Evolutionary conservation across 2,797 vertebrate species (phyloP).

Genomic region (Rhinoraja longicauda): DNA sequence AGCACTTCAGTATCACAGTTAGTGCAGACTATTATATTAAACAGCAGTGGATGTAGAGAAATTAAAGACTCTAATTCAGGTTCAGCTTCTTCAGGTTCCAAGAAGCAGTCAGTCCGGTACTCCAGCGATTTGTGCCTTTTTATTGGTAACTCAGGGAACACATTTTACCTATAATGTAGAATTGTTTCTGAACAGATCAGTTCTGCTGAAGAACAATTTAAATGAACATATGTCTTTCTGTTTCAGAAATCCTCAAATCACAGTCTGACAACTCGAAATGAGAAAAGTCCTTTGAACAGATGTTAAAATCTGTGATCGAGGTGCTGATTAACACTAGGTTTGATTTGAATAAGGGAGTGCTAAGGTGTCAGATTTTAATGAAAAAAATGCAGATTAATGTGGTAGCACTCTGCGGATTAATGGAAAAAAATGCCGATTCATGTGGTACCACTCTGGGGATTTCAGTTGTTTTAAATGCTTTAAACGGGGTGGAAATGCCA

Average conservation of each 20-base stretch:
- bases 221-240: neutral
- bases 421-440: conserved; percentile 23
- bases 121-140: neutral
- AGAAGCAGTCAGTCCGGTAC: neutral
- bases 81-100: neutral
- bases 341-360: neutral
- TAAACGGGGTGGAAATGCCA: neutral
- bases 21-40: neutral
- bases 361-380: conserved; percentile 21
- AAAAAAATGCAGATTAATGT: conserved; percentile 21
- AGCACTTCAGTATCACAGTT: neutral
- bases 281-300: neutral
- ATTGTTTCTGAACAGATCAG: neutral
- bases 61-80: neutral
- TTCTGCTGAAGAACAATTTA: neutral
- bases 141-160: neutral
- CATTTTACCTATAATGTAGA: neutral
- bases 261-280: neutral
- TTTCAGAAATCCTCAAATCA: neutral
- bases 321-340: neutral
- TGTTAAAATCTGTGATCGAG: neutral
- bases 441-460: neutral
- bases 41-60: neutral
- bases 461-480: neutral
- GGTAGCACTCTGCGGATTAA: no score